Conservation (phyloP, 2,888 invertebrate genomes). For the Polymixis lichenea region DNA sequence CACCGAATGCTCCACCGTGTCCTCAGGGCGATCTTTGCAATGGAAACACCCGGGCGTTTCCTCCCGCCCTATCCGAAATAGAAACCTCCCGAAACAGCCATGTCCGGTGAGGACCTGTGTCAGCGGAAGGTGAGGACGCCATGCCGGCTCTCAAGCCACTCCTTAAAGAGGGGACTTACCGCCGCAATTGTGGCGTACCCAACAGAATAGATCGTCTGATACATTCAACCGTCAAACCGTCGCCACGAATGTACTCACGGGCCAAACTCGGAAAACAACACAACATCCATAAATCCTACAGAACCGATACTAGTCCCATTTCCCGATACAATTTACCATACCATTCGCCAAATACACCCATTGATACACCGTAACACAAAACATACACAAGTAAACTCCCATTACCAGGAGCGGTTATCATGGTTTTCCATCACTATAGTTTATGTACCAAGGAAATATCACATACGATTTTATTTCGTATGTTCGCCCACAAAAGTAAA, state of each 20-base stretch:
- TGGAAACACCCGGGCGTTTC: too few species aligned
- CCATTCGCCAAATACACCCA: constrained; percentile 37
- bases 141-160: too few species aligned
- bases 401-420: constrained; percentile 54
- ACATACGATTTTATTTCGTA: constrained; percentile 82
- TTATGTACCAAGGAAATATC: constrained; percentile 64
- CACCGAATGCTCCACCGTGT: too few species aligned
- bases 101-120: too few species aligned
- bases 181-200: too few species aligned
- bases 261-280: background rate
- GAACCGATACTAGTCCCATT: background rate
- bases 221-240: background rate
- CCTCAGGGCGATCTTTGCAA: too few species aligned
- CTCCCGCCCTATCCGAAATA: too few species aligned
- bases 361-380: constrained; percentile 39
- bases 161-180: too few species aligned
- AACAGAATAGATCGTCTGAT: too few species aligned
- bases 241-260: background rate
- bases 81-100: too few species aligned
- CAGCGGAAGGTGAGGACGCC: too few species aligned
- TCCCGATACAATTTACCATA: constrained; percentile 37
- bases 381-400: constrained; percentile 49
- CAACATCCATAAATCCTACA: constrained; percentile 20
- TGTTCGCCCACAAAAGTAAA: constrained; percentile 82
- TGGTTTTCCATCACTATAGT: constrained; percentile 65